Conservation (phyloP, 2,113 vertebrate genomes). For the Hippolais icterina region DNA sequence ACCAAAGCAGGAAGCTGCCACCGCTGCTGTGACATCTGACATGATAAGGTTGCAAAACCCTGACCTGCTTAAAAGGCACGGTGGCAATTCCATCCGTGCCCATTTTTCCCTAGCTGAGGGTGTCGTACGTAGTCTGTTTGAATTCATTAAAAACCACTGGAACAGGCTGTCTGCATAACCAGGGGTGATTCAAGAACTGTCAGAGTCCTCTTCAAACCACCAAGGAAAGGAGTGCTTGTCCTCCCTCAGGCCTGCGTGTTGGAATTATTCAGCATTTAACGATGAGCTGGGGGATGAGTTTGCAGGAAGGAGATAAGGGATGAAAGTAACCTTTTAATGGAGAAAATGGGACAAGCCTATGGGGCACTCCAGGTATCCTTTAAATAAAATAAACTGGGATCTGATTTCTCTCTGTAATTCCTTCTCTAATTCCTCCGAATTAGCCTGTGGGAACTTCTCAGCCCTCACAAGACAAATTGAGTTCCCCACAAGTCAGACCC, state of each 20-base stretch:
- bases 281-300: background rate
- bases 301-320: background rate
- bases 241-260: background rate
- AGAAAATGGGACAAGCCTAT: background rate
- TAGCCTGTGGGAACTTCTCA: conserved; percentile 7
- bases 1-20: background rate
- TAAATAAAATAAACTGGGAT: background rate
- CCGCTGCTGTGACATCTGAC: background rate
- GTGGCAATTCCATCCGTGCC: background rate
- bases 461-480: background rate
- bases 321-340: background rate
- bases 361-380: background rate
- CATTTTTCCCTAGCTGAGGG: background rate
- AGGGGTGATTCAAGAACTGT: background rate
- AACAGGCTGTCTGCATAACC: background rate
- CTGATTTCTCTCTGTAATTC: background rate
- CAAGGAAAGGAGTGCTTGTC: background rate
- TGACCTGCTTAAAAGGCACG: background rate
- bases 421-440: background rate
- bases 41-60: background rate
- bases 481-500: background rate
- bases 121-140: rapidly evolving
- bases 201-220: background rate
- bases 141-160: background rate
- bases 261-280: background rate